Evolutionary conservation across 2,888 invertebrate species (phyloP).

Genomic region (Elgonia sp.): DNA sequence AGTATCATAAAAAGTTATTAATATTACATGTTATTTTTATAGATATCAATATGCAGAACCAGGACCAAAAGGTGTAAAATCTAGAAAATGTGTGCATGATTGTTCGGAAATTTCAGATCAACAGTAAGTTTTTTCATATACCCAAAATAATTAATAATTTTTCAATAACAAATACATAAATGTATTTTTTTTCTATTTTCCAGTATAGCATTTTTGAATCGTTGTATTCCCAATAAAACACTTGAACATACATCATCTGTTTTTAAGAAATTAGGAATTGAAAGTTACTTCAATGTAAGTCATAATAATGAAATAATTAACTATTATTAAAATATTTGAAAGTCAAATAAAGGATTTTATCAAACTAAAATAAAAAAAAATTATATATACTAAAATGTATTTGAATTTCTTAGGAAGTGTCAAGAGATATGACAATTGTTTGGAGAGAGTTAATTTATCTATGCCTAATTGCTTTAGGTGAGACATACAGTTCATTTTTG

Average conservation of each 20-base stretch:
- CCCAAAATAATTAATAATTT: background rate
- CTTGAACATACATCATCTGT: constrained; percentile 86
- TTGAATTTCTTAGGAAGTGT: constrained; percentile 86
- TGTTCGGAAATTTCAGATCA: constrained; percentile 77
- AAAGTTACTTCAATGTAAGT: constrained; percentile 87
- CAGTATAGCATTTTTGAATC: constrained; percentile 87
- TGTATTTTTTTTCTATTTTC: background rate
- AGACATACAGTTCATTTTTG: background rate
- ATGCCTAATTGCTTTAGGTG: constrained; percentile 89
- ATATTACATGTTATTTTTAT: background rate
- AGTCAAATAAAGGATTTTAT: too few relatives aligned
- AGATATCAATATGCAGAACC: constrained; percentile 80
- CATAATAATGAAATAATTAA: background rate
- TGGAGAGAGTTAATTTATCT: constrained; percentile 89
- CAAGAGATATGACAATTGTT: constrained; percentile 89
- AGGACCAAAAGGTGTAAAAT: constrained; percentile 78
- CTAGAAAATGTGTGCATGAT: constrained; percentile 84
- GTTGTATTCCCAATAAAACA: constrained; percentile 87
- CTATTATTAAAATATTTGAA: background rate
- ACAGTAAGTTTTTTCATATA: constrained; percentile 15
- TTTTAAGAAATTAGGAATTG: constrained; percentile 87
- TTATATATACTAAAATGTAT: constrained; percentile 7
- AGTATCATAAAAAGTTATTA: background rate
- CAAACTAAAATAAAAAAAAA: too few relatives aligned
- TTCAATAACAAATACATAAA: background rate